These are phyloP conservation scores for Pseudopleuronectes americanus DNA, from an alignment of 2,797 vertebrate genomes.

Conservation along the genomic window DNA sequence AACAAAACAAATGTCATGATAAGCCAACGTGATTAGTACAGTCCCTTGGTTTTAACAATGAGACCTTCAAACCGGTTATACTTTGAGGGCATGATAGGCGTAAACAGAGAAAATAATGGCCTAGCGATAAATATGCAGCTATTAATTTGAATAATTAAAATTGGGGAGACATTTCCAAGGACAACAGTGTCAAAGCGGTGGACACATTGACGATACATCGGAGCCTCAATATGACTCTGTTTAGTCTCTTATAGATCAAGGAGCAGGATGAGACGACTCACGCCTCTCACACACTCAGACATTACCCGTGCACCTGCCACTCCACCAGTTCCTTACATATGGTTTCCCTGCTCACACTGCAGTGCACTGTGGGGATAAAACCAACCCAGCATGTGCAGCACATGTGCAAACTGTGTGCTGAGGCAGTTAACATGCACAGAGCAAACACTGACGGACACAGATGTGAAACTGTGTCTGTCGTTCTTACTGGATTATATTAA, in stretches of 20 bases:
- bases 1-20: slow-evolving; percentile 10
- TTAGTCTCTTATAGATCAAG: slow-evolving; percentile 4
- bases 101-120: background rate
- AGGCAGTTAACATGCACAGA: background rate
- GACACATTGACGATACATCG: slow-evolving; percentile 21
- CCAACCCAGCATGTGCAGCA: slow-evolving; percentile 1
- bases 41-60: slow-evolving; percentile 5
- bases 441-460: background rate
- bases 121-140: slow-evolving; percentile 9
- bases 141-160: slow-evolving; percentile 14
- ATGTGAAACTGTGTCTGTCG: slow-evolving; percentile 7
- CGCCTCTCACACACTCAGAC: background rate
- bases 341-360: background rate
- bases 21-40: background rate
- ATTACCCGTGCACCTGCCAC: background rate
- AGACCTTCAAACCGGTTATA: slow-evolving; percentile 7
- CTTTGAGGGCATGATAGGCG: slow-evolving; percentile 13
- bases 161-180: slow-evolving; percentile 22
- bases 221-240: slow-evolving; percentile 28
- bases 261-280: background rate
- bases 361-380: slow-evolving; percentile 7
- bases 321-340: slow-evolving; percentile 6
- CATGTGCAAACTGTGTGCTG: background rate
- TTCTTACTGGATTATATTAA: background rate
- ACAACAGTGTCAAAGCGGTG: slow-evolving; percentile 8